Evolutionary conservation across 2,797 vertebrate species (phyloP), one percentile per base, ranked within the genome.

Genomic region (Nasua narica): DNA sequence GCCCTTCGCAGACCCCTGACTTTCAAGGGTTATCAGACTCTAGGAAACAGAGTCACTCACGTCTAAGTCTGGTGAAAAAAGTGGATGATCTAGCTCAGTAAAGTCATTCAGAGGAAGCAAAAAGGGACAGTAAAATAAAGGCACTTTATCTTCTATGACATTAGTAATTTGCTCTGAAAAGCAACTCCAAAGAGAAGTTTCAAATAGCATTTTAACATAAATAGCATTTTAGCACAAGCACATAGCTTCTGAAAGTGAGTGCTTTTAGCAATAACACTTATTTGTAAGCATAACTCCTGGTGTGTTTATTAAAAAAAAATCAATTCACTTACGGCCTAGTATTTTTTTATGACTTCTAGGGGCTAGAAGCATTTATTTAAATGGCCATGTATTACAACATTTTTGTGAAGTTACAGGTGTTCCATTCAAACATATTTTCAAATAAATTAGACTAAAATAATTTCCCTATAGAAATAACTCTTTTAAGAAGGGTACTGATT

Each of bases 81-180:
- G 25, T 72, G 27, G 25, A 40, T 85, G 48, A 54, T 90, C 29
- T 56, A 50, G 74, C 78, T 50, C 48, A 35, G 50, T 62, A 43
- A 85, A 84, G 87, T 52, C 83, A 18, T 79, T 88, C 35, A 67
- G 50, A 79, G 56, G 81, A 88, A 94, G 50, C 82, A 77, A 74
- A 88, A 69, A 21, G 29, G 85, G 90, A 70, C 56, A 23, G 70
- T 65, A 76, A 96, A 90, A 79, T 79, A 85, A 85, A 97, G 82
- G 72, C 14, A 67, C 25, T 86, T 87, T 78, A 62, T 94, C 85
- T 94, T 83, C 67, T 23, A 1, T 87, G 94, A 77, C 92, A 92
- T 15, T 15, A 84, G 94, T 95, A 79, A 86, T 88, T 95, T 95
- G 85, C 82, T 86, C 67, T 79, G 86, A 32, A 88, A 93, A 97